These are phyloP conservation scores for Eospalax fontanierii DNA, from an alignment of 2,797 vertebrate genomes.

Conservation along the genomic window DNA sequence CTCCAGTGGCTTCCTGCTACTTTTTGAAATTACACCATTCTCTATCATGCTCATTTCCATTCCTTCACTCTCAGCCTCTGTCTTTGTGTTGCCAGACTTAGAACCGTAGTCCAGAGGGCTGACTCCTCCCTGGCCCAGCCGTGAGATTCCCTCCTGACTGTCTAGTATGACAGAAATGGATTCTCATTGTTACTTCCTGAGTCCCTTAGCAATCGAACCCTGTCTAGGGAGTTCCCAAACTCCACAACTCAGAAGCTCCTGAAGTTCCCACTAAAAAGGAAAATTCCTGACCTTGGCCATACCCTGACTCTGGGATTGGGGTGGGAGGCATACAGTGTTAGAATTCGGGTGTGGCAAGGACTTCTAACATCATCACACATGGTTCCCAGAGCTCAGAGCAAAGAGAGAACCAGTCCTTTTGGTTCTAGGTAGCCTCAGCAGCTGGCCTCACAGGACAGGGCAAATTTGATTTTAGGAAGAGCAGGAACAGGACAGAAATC, in stretches of 20 bases:
- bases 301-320: not conserved
- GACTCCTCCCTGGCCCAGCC: not conserved
- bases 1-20: not conserved
- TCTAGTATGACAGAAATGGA: not conserved
- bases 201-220: not conserved
- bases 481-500: not conserved
- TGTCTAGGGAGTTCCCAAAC: not conserved
- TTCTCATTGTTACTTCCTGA: not conserved
- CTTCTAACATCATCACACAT: too few species aligned
- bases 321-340: too few species aligned
- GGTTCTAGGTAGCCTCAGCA: not conserved
- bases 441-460: not conserved
- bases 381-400: not conserved
- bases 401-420: slow-evolving; percentile 21
- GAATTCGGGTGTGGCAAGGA: not conserved
- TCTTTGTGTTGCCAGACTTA: not conserved
- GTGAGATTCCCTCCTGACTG: not conserved
- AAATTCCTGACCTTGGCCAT: not conserved
- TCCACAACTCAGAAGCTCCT: not conserved
- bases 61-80: not conserved
- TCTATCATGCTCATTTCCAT: not conserved
- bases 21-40: not conserved
- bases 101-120: not conserved
- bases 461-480: not conserved
- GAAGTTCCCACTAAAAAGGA: not conserved